Evolutionary conservation across 2,113 vertebrate genomes (phyloP).

Genomic region (Nerophis ophidion): DNA sequence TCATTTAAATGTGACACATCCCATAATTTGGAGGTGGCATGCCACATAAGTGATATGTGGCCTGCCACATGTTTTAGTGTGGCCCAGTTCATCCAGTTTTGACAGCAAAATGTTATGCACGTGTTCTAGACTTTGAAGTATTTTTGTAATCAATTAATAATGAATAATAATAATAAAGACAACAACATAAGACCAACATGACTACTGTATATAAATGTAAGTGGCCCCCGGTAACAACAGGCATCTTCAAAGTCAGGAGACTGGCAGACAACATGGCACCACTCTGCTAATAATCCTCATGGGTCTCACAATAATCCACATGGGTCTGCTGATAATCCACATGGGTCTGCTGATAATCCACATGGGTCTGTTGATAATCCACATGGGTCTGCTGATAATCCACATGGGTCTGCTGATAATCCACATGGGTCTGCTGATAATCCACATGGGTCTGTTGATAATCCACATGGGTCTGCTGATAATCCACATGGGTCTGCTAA

Average conservation of each 20-base stretch:
- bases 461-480: neutral
- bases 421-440: neutral
- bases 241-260: conserved; percentile 4
- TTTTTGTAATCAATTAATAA: no score
- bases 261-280: neutral
- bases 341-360: neutral
- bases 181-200: no score
- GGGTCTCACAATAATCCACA: neutral
- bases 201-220: no score
- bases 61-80: no score
- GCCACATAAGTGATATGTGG: no score
- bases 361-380: no score
- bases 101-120: no score
- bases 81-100: no score
- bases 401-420: neutral
- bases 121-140: no score
- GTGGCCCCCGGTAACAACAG: neutral
- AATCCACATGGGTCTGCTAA: neutral
- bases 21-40: no score
- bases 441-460: neutral
- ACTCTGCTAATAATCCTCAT: neutral
- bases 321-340: neutral
- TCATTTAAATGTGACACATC: no score
- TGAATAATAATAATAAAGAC: no score
- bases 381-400: neutral